phyloP scores from a whole-genome alignment of 2,888 invertebrate species.

The Stenolophus ochropezus region DNA sequence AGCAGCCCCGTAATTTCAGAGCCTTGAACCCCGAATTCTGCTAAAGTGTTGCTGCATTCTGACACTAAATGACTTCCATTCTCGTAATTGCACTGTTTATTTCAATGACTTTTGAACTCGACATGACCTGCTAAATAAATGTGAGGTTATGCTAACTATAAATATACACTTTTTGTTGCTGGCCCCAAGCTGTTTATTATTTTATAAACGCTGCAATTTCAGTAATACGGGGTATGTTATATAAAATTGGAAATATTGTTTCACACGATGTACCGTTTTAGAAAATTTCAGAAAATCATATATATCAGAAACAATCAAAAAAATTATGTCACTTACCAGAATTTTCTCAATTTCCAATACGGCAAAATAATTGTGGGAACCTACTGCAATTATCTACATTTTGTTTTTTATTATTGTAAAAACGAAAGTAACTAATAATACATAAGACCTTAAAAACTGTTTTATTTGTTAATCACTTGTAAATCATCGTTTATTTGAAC shows the following conservation, averaged over 20 bases:
- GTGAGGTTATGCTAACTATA: not conserved
- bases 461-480: too few relatives aligned
- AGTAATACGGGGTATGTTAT: slow-evolving; percentile 18
- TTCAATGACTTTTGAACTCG: slow-evolving; percentile 55
- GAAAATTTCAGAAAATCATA: slow-evolving; percentile 10
- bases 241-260: slow-evolving; percentile 19
- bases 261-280: not conserved
- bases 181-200: slow-evolving; percentile 23
- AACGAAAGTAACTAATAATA: too few relatives aligned
- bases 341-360: not conserved
- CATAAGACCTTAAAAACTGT: too few relatives aligned
- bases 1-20: slow-evolving; percentile 64
- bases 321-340: slow-evolving; percentile 14
- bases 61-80: slow-evolving; percentile 56
- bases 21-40: slow-evolving; percentile 60
- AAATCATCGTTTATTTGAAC: too few relatives aligned
- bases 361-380: slow-evolving; percentile 26
- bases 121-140: slow-evolving; percentile 41
- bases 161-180: slow-evolving; percentile 22
- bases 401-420: too few relatives aligned
- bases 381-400: not conserved
- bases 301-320: slow-evolving; percentile 8
- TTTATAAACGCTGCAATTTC: slow-evolving; percentile 18
- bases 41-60: slow-evolving; percentile 42
- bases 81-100: slow-evolving; percentile 56